Percentiles rank a stretch among this genome's conserved stretches.
These are phyloP conservation scores for Agrilus cyanescens DNA, from an alignment of 2,888 invertebrate species.

Conservation along the genomic window DNA sequence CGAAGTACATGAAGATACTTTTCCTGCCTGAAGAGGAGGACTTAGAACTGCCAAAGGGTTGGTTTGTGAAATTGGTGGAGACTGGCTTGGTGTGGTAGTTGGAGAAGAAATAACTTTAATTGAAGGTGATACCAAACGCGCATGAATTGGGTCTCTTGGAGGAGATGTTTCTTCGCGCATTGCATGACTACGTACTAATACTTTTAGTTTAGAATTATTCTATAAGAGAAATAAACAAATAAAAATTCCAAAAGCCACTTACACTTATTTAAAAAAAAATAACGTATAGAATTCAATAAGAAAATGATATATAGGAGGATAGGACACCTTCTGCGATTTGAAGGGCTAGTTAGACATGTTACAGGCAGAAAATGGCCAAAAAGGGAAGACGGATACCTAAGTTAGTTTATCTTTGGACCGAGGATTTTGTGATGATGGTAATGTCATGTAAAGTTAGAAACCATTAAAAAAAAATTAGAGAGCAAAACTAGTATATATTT, in stretches of 20 bases:
- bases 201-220: slow-evolving; percentile 65
- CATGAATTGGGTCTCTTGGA: slow-evolving; percentile 38
- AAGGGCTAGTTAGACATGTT: no score
- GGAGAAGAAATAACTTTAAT: slow-evolving; percentile 30
- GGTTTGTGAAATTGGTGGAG: slow-evolving; percentile 9
- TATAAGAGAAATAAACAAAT: slow-evolving; percentile 32
- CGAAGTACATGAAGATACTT: slow-evolving; percentile 21
- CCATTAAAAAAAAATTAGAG: not conserved
- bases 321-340: no score
- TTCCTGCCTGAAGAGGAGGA: slow-evolving; percentile 24
- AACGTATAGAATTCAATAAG: not conserved
- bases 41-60: slow-evolving; percentile 27
- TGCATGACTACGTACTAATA: slow-evolving; percentile 80
- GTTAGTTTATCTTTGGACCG: not conserved
- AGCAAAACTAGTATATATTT: no score
- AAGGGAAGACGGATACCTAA: not conserved
- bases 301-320: no score
- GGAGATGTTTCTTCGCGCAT: slow-evolving; percentile 70
- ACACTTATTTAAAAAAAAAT: not conserved
- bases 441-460: not conserved
- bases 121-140: slow-evolving; percentile 24
- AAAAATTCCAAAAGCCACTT: not conserved
- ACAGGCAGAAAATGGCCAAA: not conserved
- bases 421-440: not conserved
- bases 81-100: slow-evolving; percentile 7